Base-by-base conservation (phyloP, 1,140 invertebrate species). In the Achatina immaculata region DNA sequence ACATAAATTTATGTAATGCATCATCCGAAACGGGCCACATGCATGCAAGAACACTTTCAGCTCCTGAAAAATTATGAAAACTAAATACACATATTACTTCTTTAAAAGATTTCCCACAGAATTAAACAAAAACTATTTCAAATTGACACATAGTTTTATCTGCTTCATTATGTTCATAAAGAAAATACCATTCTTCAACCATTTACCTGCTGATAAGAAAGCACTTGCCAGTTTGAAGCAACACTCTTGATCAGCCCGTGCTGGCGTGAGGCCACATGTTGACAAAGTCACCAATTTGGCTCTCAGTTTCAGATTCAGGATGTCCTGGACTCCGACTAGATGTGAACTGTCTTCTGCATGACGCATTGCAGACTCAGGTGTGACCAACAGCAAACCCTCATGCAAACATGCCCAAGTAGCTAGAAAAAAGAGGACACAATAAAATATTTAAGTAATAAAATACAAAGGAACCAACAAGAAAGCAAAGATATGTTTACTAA, bases 191-290 rank as follows among this genome's bases (percentile, higher is more conserved):
- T 55, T 55, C 14, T 55, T 55, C n/a, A 55, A 55, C n/a, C 51
- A n/a, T 31, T 65, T 42, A 90, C 89, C 89, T 80, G 89, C 89
- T 78, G 86, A 83, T 0, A 90, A 69, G 74, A 90, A 89, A 19
- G 83, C 85, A 82, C 82, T 84, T 0, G 89, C 86, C 31, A 90
- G 84, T 19, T 72, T 83, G 69, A 84, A 85, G 0, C 76, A n/a
- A 38, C 80, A 58, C 38, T 85, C 75, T 11, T 69, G 76, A 7
- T 86, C 75, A 51, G 73, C 78, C 31, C 86, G 69, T 73, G 83
- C 74, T 1, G 77, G 34, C 14, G 77, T 45, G 19, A 69, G 77
- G 31, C 77, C 77, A 48, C 62, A 45, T 31, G 77, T 28, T 14
- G 77, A 78, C 65, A 78, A 73, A 0, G 89, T 86, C 0, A 90